A percentile compares a stretch with the other conserved stretches of the same genome.
phyloP scores from a whole-genome alignment of 1,140 invertebrate genomes.

The Monomorium pharaonis region DNA sequence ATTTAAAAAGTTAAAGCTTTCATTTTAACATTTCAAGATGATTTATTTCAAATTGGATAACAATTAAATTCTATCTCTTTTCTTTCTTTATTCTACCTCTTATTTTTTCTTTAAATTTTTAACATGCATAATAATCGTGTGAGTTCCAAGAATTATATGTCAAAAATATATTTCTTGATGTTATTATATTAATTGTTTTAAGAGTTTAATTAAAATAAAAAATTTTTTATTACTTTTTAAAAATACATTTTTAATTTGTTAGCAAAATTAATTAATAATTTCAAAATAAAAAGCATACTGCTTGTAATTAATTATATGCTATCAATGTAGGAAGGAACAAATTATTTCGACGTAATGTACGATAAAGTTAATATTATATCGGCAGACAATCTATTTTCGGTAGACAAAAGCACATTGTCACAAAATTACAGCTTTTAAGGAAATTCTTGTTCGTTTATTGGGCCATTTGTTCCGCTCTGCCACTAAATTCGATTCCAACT shows the following conservation, averaged over 20 bases:
- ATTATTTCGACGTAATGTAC: neutral
- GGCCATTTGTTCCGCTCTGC: slow-evolving; percentile 5
- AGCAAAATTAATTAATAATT: neutral
- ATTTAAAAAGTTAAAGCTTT: neutral
- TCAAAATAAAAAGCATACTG: neutral
- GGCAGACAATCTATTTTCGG: neutral
- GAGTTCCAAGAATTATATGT: neutral
- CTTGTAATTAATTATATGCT: neutral
- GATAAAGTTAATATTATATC: neutral
- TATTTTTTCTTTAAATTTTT: neutral
- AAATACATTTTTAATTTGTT: neutral
- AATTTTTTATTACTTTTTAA: neutral
- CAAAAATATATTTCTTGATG: neutral
- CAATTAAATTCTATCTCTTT: no score
- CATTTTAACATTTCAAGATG: neutral
- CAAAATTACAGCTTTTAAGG: neutral
- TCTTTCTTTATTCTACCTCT: no score
- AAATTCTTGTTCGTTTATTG: slow-evolving; percentile 34
- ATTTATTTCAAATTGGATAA: neutral
- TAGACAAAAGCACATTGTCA: neutral
- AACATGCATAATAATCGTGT: neutral
- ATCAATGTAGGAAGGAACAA: neutral
- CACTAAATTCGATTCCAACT: slow-evolving; percentile 32
- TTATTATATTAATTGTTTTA: neutral
- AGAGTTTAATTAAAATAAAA: neutral